Conservation (phyloP, 2,888 invertebrate species). For the Orchestes rusci region DNA sequence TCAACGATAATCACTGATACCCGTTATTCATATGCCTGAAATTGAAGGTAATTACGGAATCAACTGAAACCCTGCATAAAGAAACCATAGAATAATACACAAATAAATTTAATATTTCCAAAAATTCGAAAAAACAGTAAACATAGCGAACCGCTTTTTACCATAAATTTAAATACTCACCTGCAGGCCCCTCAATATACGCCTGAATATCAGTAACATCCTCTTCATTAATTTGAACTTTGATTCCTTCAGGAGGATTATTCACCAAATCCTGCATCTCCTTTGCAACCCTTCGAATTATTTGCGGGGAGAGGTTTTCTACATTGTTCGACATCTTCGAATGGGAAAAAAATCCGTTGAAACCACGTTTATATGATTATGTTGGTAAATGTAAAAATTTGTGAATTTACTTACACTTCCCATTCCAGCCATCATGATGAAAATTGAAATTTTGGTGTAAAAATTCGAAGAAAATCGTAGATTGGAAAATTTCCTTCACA, state of each 20-base stretch:
- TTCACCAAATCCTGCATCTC: slow-evolving; percentile 79
- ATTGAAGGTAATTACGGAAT: no score
- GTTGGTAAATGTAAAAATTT: not conserved
- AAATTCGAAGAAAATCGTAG: no score
- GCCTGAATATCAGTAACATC: slow-evolving; percentile 94
- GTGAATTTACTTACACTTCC: slow-evolving; percentile 29
- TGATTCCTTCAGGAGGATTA: slow-evolving; percentile 85
- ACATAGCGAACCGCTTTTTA: no score
- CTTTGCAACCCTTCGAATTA: slow-evolving; percentile 76
- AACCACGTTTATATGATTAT: not conserved
- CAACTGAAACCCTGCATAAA: no score
- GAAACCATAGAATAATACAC: no score
- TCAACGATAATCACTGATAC: no score
- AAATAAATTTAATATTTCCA: no score
- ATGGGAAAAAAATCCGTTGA: not conserved
- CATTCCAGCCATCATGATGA: slow-evolving; percentile 27
- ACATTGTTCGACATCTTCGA: slow-evolving; percentile 73
- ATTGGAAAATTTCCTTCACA: slow-evolving; percentile 29
- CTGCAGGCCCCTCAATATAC: slow-evolving; percentile 76
- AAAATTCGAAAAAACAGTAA: no score
- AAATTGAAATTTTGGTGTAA: no score
- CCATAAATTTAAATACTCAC: no score
- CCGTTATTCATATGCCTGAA: no score
- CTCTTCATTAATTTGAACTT: slow-evolving; percentile 81
- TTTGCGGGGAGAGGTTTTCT: slow-evolving; percentile 93